Evolutionary conservation across 2,113 vertebrate genomes (phyloP).

Genomic region (Parus major): DNA sequence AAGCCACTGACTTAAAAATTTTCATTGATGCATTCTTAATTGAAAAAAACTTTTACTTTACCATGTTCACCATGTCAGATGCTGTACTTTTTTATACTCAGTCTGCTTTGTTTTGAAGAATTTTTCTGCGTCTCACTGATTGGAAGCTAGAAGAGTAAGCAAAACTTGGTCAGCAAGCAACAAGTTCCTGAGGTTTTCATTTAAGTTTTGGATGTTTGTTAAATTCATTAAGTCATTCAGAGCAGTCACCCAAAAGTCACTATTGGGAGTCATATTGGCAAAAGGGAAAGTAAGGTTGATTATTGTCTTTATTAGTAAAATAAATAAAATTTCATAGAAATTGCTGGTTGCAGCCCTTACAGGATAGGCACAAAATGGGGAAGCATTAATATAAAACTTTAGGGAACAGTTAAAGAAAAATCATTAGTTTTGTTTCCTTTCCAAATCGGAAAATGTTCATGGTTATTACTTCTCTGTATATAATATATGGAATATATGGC

Average conservation of each 20-base stretch:
- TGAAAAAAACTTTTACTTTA: neutral
- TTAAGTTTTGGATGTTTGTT: neutral
- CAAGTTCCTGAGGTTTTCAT: neutral
- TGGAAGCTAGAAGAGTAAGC: neutral
- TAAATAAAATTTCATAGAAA: neutral
- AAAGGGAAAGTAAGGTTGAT: neutral
- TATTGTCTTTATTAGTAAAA: neutral
- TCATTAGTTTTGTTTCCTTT: neutral
- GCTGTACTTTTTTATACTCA: neutral
- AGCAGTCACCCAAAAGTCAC: neutral
- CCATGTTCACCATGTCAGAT: fast-evolving
- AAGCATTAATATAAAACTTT: neutral
- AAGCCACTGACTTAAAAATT: neutral
- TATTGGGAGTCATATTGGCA: neutral
- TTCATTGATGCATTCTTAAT: neutral
- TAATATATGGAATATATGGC: neutral
- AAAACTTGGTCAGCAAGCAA: neutral
- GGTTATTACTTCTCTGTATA: neutral
- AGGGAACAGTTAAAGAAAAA: neutral
- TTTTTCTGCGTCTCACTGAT: neutral
- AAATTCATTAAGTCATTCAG: neutral
- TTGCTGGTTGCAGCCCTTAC: neutral
- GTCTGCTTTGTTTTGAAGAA: neutral
- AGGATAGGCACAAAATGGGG: neutral
- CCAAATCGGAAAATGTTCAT: neutral